Percentiles rank a stretch among this genome's conserved stretches.
Conservation (phyloP, 2,797 vertebrate genomes). For the Triplophysa bombifrons region DNA sequence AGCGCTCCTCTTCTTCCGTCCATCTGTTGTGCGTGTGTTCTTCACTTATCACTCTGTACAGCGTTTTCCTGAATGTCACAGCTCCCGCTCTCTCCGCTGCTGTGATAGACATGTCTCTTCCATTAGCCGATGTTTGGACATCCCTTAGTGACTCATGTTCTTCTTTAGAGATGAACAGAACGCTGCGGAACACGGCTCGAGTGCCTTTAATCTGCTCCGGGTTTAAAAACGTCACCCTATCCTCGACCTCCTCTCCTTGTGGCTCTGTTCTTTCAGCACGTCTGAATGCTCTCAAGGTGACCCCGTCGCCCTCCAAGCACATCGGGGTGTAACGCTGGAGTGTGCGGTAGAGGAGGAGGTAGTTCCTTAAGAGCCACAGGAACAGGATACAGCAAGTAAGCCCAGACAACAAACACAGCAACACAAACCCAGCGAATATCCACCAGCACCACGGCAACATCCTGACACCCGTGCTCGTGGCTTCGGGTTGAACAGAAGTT, state of each 20-base stretch:
- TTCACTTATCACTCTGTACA: conserved; percentile 49
- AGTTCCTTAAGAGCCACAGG: conserved; percentile 56
- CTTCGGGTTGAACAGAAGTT: background rate
- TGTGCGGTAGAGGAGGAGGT: conserved; percentile 62
- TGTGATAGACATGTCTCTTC: background rate
- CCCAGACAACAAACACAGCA: conserved; percentile 54
- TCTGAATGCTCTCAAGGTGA: conserved; percentile 16
- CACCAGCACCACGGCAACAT: conserved; percentile 65
- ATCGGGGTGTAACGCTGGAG: conserved; percentile 31
- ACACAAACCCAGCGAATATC: conserved; percentile 60
- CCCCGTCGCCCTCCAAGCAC: background rate
- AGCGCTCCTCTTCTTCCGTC: conserved; percentile 45
- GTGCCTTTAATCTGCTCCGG: conserved; percentile 42
- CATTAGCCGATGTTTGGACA: conserved; percentile 32
- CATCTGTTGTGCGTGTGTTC: conserved; percentile 50
- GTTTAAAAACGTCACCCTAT: conserved; percentile 5
- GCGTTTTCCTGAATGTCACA: conserved; percentile 49
- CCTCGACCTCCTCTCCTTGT: background rate
- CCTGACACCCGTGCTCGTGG: background rate
- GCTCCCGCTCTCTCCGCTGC: background rate
- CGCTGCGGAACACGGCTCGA: conserved; percentile 58
- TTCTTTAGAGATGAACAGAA: conserved; percentile 58
- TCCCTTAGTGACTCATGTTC: conserved; percentile 57
- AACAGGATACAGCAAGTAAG: conserved; percentile 34
- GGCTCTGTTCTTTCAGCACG: conserved; percentile 24